Base-by-base conservation (phyloP, 2,888 invertebrate species). In the Melanargia galathea region DNA sequence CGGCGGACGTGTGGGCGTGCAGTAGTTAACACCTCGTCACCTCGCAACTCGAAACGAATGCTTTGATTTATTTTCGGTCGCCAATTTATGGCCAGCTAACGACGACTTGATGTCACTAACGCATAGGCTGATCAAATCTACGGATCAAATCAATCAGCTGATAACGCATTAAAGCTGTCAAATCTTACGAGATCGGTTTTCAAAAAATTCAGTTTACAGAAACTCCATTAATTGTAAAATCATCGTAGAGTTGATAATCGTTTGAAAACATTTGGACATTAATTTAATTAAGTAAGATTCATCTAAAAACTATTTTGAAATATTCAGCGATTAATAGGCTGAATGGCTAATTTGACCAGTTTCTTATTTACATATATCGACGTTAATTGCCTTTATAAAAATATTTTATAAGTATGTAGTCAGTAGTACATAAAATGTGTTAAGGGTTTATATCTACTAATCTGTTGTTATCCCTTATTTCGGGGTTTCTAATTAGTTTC, bases 11-110 rank as follows among this genome's bases (percentile, higher is more conserved):
- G 65, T 58, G 56, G 51, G 76, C 64, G 68, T 69, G 69, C 43
- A 16, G 75, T 74, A 76, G 78, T 81, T 79, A 81, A 80, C 80
- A 81, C 81, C 77, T 77, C 77, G 74, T 74, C 71, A 64, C 67
- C 68, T 69, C 68, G 67, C 73, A 70, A 71, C 68, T 69, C 68
- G 67, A 73, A 70, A 71, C 73, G 78, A 78, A 79, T 75, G 80
- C 75, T 78, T 20, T 30, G 45, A 82, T 81, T 83, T 84, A 83
- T 84, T 38, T 85, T 85, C 76, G 73, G 83, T 83, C 78, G 79
- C 82, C 79, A 84, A 83, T 86, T 84, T 84, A 86, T 81, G 79
- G 76, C 77, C 2, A 33, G 13, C 13, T 52, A 18, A 7, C 11
- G 18, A 30, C 51, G 13, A 35, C 11, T 33, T 33, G 52, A 33